A percentile compares a stretch with the other conserved stretches of the same genome.
These are phyloP conservation scores for Hephaestus fuliginosus DNA, from an alignment of 2,797 vertebrate species.

Conservation along the genomic window DNA sequence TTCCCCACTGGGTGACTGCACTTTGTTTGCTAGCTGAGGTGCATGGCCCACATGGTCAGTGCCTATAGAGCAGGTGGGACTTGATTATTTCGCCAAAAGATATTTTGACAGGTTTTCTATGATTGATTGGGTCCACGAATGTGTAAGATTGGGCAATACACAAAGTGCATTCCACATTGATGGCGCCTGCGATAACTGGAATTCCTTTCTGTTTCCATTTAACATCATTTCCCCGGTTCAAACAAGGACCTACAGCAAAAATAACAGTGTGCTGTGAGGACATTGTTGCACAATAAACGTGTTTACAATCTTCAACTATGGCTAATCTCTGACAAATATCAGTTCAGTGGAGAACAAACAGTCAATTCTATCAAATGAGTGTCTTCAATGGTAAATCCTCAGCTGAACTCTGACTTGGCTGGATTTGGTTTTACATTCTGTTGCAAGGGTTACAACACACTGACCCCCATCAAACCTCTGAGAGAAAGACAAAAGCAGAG, in stretches of 20 bases:
- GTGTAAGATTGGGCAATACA: slow-evolving; percentile 43
- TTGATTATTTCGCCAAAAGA: background rate
- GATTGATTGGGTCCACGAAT: slow-evolving; percentile 29
- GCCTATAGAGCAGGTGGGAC: slow-evolving; percentile 10
- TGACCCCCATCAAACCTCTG: slow-evolving; percentile 16
- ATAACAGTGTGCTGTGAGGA: slow-evolving; percentile 26
- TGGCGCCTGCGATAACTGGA: slow-evolving; percentile 42
- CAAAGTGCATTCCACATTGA: slow-evolving; percentile 54
- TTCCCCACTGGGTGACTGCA: background rate
- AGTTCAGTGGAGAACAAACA: slow-evolving; percentile 52
- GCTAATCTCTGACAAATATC: slow-evolving; percentile 45
- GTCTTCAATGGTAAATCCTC: slow-evolving; percentile 33
- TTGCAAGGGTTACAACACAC: background rate
- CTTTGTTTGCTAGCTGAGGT: slow-evolving; percentile 2
- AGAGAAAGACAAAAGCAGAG: slow-evolving; percentile 5
- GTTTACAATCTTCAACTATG: slow-evolving; percentile 47
- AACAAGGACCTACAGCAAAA: slow-evolving; percentile 33
- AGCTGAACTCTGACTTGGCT: slow-evolving; percentile 11
- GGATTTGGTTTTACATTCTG: slow-evolving; percentile 16
- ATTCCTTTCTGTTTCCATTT: slow-evolving; percentile 61
- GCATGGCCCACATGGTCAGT: background rate
- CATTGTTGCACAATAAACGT: slow-evolving; percentile 39
- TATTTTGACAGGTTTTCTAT: slow-evolving; percentile 40
- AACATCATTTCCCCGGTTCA: slow-evolving; percentile 44
- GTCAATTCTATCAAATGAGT: slow-evolving; percentile 23